These are phyloP conservation scores for Andrena trimmerana DNA, from an alignment of 2,888 invertebrate species.

Conservation along the genomic window DNA sequence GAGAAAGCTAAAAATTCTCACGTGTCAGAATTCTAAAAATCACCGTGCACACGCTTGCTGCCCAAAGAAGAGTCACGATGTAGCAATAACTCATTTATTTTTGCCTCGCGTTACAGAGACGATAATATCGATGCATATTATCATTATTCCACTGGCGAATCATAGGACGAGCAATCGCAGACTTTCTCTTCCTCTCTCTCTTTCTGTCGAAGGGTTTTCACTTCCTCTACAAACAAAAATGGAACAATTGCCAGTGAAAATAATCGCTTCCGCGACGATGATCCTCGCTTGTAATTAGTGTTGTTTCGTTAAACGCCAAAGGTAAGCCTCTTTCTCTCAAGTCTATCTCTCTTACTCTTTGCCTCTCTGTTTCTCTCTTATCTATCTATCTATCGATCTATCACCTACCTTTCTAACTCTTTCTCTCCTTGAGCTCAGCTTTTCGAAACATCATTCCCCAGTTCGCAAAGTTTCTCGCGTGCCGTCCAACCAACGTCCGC, in stretches of 20 bases:
- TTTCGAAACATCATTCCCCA: neutral
- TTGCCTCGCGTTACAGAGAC: too few species aligned
- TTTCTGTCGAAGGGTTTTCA: slow-evolving; percentile 41
- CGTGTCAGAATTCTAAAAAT: too few species aligned
- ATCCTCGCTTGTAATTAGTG: slow-evolving; percentile 62
- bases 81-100: too few species aligned
- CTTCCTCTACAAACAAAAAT: slow-evolving; percentile 18
- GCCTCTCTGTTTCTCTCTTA: slow-evolving; percentile 35
- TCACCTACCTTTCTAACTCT: slow-evolving; percentile 42
- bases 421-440: slow-evolving; percentile 5
- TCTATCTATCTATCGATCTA: slow-evolving; percentile 21
- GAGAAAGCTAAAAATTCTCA: too few species aligned
- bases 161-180: slow-evolving; percentile 52
- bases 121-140: neutral
- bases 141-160: neutral
- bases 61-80: too few species aligned
- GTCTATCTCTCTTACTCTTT: slow-evolving; percentile 46
- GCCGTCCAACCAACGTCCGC: neutral
- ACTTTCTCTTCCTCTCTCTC: slow-evolving; percentile 7
- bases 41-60: too few species aligned
- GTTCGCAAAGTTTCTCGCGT: neutral
- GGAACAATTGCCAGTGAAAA: slow-evolving; percentile 48
- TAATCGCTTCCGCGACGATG: slow-evolving; percentile 59
- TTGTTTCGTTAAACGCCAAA: slow-evolving; percentile 69
- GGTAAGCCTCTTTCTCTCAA: slow-evolving; percentile 71